Evolutionary conservation across 2,113 vertebrate species (phyloP).

Genomic region (Melanerpes aurifrons): DNA sequence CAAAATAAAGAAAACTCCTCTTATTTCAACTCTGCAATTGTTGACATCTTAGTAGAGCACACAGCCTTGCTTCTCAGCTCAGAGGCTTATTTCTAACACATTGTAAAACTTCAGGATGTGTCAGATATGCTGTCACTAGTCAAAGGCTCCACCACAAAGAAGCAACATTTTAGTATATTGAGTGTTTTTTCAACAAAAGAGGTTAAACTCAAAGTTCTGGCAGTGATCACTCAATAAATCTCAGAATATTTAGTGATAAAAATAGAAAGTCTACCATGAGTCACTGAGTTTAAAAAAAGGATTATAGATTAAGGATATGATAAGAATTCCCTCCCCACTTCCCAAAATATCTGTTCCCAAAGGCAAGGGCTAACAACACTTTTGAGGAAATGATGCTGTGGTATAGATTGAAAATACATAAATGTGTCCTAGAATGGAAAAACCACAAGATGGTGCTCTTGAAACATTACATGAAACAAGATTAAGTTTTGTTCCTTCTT

Average conservation of each 20-base stretch:
- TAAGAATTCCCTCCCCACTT: not conserved
- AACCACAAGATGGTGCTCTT: slow-evolving; percentile 76
- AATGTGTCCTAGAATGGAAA: not conserved
- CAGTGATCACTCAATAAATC: not conserved
- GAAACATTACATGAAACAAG: not conserved
- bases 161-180: not conserved
- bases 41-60: not conserved
- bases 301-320: not conserved
- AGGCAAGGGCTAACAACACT: not conserved
- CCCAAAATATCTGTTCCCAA: not conserved
- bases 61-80: not conserved
- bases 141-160: not conserved
- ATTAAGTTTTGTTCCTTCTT: not conserved
- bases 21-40: not conserved
- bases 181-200: not conserved
- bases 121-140: not conserved
- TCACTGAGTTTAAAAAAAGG: not conserved
- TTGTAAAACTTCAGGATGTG: not conserved
- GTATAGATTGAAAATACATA: fast-evolving
- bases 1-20: not conserved
- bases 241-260: not conserved
- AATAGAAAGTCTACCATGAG: not conserved
- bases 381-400: not conserved
- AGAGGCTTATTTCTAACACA: not conserved
- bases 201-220: not conserved